phyloP scores from a whole-genome alignment of 2,113 vertebrate genomes.

The Trogon melanurus region DNA sequence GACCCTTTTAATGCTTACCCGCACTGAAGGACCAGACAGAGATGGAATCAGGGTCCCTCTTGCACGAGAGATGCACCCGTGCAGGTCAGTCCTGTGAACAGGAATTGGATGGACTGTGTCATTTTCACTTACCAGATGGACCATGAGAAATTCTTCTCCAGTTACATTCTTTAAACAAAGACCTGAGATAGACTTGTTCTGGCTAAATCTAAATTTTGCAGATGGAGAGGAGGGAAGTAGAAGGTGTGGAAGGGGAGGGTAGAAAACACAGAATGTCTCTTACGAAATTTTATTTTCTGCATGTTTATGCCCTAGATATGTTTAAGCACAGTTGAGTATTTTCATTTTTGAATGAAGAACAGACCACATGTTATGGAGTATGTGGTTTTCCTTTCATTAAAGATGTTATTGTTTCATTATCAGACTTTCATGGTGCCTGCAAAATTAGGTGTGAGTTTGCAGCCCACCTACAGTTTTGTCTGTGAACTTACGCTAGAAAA shows the following conservation, averaged over 20 bases:
- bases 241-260: neutral
- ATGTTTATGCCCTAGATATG: neutral
- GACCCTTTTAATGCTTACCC: neutral
- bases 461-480: neutral
- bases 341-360: neutral
- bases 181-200: neutral
- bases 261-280: neutral
- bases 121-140: neutral
- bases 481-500: neutral
- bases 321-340: neutral
- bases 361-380: neutral
- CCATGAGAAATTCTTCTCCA: neutral
- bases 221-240: neutral
- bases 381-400: neutral
- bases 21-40: neutral
- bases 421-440: neutral
- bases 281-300: neutral
- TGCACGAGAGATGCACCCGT: neutral
- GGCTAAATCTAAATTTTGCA: neutral
- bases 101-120: neutral
- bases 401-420: neutral
- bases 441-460: constrained; percentile 9
- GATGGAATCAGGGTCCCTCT: neutral
- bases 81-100: neutral
- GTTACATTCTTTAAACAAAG: neutral